Evolutionary conservation across 2,888 invertebrate species (phyloP), one percentile per base, ranked within the genome.

Genomic region (Drosophila picticornis): DNA sequence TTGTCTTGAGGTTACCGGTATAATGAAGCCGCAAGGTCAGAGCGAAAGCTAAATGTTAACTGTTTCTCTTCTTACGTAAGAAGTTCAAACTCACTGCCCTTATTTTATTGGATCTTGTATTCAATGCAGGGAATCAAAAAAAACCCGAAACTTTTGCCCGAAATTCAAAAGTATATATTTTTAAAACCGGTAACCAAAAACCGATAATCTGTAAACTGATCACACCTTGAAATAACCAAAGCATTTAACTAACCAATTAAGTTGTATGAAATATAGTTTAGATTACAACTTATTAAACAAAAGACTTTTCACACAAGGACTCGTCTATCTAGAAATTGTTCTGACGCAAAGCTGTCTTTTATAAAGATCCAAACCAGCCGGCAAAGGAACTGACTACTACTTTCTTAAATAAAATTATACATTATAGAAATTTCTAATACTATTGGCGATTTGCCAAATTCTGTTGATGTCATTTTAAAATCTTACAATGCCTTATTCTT

Each of bases 41-140:
- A 55, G 57, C 59, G 66, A 72, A 81, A 78, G 77, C 68, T 72
- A 72, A 81, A 67, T 51, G 51, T 62, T 59, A 72, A 72, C 61
- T 46, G 62, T 58, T 61, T 61, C 29, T 55, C 25, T 60, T 46
- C 59, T 78, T 81, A 50, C 55, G 61, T 67, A 64, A 78, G 36
- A 63, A 36, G n/a, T 38, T 22, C 32, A 22, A 43, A 31, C 11
- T 46, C 27, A 16, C 29, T 38, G 34, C 0, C 40, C 7, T 25
- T 10, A 51, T 51, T 38, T 27, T 16, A 58, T 51, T 13, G 4
- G 6, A 7, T 25, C 11, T 55, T 16, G 0, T 34, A 16, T 10
- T 10, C 32, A 16, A 9, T 22, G 32, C 22, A 22, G 13, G n/a
- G 22, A 55, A 22, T 1, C 16, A 9, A 10, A 34, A 10, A 19